phyloP scores from a whole-genome alignment of 2,797 vertebrate species.

The Anguilla pacifica region DNA sequence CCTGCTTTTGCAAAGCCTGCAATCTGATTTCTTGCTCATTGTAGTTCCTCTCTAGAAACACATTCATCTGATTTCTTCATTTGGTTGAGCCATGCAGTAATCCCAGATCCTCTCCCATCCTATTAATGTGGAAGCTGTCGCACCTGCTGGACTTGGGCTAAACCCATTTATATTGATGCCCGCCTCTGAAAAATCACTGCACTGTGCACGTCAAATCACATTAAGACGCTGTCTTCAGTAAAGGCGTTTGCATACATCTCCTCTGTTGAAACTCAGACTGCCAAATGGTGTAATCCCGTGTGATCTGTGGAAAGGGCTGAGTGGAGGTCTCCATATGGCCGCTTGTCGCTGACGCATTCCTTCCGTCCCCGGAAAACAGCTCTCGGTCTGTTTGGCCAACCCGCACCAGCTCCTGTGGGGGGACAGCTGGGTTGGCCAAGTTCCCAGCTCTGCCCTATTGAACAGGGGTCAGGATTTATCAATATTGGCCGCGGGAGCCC shows the following conservation, averaged over 20 bases:
- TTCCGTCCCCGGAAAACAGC: conserved; percentile 34
- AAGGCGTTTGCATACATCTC: neutral
- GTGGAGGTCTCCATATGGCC: conserved; percentile 46
- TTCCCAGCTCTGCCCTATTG: conserved; percentile 52
- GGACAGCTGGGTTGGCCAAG: conserved; percentile 54
- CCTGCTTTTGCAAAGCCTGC: conserved; percentile 9
- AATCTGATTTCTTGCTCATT: conserved; percentile 14
- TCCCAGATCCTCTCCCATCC: conserved; percentile 30
- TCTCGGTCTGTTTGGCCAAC: conserved; percentile 33
- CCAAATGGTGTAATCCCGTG: conserved; percentile 28
- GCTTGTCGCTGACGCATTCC: conserved; percentile 26
- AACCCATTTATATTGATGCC: conserved; percentile 21
- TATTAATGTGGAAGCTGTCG: conserved; percentile 11
- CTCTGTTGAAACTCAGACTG: neutral
- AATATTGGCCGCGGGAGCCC: conserved; percentile 34
- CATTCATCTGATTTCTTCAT: conserved; percentile 32
- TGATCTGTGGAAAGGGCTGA: conserved; percentile 21
- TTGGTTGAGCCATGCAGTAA: conserved; percentile 36
- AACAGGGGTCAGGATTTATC: conserved; percentile 50
- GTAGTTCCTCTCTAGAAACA: conserved; percentile 20
- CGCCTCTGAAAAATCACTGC: neutral
- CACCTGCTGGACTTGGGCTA: conserved; percentile 10
- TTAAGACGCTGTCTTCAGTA: neutral
- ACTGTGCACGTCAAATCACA: conserved; percentile 13
- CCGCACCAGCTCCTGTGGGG: conserved; percentile 35